A percentile compares a stretch with the other conserved stretches of the same genome.
Conservation (phyloP, 2,888 invertebrate genomes). For the Heliconius ethilla region DNA sequence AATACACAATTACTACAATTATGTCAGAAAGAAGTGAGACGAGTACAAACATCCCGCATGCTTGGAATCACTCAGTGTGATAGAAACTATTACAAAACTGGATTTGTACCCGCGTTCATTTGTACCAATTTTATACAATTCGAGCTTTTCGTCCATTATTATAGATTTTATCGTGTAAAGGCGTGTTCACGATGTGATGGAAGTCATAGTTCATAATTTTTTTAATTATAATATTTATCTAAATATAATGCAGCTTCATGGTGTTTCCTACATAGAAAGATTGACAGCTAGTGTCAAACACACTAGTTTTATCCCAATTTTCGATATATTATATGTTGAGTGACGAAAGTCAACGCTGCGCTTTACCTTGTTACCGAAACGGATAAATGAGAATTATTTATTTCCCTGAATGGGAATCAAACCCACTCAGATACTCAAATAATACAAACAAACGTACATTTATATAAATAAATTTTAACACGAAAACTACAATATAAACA, state of each 20-base stretch:
- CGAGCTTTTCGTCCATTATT: conserved; percentile 49
- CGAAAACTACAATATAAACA: conserved; percentile 35
- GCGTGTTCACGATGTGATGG: conserved; percentile 42
- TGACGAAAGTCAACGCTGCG: background rate
- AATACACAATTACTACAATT: conserved; percentile 29
- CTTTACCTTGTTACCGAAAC: background rate
- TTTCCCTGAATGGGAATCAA: no score
- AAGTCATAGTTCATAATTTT: background rate
- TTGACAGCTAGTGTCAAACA: background rate
- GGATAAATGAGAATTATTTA: background rate
- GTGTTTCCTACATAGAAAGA: background rate
- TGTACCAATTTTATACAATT: conserved; percentile 63
- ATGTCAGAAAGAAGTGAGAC: conserved; percentile 49
- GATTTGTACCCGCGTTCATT: conserved; percentile 65
- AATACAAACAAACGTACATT: background rate
- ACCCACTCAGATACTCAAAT: background rate
- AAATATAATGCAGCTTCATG: background rate
- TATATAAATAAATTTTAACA: background rate
- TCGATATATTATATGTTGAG: background rate
- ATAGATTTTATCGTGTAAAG: conserved; percentile 60
- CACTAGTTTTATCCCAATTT: background rate
- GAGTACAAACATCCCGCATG: conserved; percentile 75
- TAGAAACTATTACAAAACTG: conserved; percentile 60
- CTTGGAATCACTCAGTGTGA: conserved; percentile 53
- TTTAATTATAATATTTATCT: background rate